Percentiles rank a stretch among this genome's conserved stretches.
phyloP scores from a whole-genome alignment of 1,140 invertebrate genomes.

The Drosophila mojavensis region DNA sequence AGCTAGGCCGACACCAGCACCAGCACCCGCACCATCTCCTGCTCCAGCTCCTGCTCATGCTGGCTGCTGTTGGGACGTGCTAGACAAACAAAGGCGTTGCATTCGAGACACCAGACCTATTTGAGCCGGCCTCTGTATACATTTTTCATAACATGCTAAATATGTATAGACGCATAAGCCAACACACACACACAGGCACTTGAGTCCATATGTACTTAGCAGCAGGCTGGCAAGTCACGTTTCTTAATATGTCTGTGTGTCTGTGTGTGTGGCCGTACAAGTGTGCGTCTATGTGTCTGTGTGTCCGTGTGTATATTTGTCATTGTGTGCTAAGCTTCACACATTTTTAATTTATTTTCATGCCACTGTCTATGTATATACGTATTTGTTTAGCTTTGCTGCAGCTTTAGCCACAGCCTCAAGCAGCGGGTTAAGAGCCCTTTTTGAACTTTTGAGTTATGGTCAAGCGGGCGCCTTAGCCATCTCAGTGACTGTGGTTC shows the following conservation, averaged over 20 bases:
- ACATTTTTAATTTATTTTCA: slow-evolving; percentile 81
- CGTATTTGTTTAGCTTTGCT: slow-evolving; percentile 39
- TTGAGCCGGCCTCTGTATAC: slow-evolving; percentile 50
- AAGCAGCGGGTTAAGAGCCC: slow-evolving; percentile 69
- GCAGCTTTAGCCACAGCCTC: slow-evolving; percentile 55
- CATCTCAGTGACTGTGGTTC: not conserved
- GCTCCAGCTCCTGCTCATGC: not conserved
- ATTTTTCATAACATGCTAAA: slow-evolving; percentile 81
- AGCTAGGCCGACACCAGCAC: too few relatives aligned
- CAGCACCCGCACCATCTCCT: not conserved
- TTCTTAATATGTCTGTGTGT: slow-evolving; percentile 76
- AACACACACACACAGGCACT: slow-evolving; percentile 11
- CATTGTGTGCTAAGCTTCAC: slow-evolving; percentile 49
- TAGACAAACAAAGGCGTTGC: slow-evolving; percentile 56
- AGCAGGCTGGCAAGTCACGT: slow-evolving; percentile 64
- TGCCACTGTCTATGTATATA: slow-evolving; percentile 28
- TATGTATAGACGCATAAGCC: slow-evolving; percentile 31
- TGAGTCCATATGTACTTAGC: slow-evolving; percentile 26
- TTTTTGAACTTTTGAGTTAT: slow-evolving; percentile 57
- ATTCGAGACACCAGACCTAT: slow-evolving; percentile 22
- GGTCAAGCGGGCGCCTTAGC: slow-evolving; percentile 42
- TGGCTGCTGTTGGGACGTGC: slow-evolving; percentile 48
- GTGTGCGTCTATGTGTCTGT: slow-evolving; percentile 18
- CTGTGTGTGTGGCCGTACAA: slow-evolving; percentile 7
- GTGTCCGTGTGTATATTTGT: slow-evolving; percentile 43